These are phyloP conservation scores for Ophiodon elongatus DNA, from an alignment of 2,113 vertebrate genomes.

Conservation along the genomic window DNA sequence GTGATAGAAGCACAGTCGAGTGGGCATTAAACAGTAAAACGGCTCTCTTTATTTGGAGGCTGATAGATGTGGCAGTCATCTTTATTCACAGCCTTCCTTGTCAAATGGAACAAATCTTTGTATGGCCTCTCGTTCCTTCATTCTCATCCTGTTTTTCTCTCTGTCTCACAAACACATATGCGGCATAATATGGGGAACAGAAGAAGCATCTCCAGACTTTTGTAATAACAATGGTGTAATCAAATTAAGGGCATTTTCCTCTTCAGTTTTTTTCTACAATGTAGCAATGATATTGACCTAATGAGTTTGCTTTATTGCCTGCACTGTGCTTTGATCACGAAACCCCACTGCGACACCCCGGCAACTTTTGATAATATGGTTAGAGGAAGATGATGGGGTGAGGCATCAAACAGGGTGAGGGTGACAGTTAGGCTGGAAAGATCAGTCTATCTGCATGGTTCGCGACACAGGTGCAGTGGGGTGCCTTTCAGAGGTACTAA, in stretches of 20 bases:
- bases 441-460: slow-evolving; percentile 34
- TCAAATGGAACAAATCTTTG: slow-evolving; percentile 62
- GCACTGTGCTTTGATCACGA: slow-evolving; percentile 47
- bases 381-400: slow-evolving; percentile 18
- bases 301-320: slow-evolving; percentile 57
- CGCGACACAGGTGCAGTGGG: background rate
- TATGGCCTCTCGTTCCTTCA: background rate
- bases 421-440: slow-evolving; percentile 12
- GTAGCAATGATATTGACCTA: slow-evolving; percentile 57
- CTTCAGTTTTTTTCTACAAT: slow-evolving; percentile 19
- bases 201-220: slow-evolving; percentile 33
- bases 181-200: slow-evolving; percentile 29
- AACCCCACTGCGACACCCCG: slow-evolving; percentile 37
- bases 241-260: slow-evolving; percentile 53
- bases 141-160: slow-evolving; percentile 17
- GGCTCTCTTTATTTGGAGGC: slow-evolving; percentile 63
- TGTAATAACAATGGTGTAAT: slow-evolving; percentile 69
- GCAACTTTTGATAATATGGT: slow-evolving; percentile 39
- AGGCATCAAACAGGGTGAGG: slow-evolving; percentile 25
- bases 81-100: slow-evolving; percentile 65
- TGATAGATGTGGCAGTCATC: slow-evolving; percentile 70
- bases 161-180: slow-evolving; percentile 22
- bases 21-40: slow-evolving; percentile 74
- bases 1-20: slow-evolving; percentile 66
- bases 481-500: slow-evolving; percentile 5